phyloP scores from a whole-genome alignment of 2,888 invertebrate species.

The Aplocera efformata region DNA sequence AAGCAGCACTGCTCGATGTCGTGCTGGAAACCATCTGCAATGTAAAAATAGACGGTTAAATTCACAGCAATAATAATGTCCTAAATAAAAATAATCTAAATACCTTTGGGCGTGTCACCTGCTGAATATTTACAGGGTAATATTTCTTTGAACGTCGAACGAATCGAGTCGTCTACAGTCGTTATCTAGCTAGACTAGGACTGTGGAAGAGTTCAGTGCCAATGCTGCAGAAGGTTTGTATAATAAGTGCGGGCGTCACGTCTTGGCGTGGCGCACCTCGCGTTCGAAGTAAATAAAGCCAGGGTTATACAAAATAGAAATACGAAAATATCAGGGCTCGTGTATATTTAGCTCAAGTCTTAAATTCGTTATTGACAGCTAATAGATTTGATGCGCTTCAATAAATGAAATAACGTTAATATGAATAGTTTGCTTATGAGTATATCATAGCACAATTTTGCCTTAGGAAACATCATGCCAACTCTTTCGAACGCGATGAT shows the following conservation, averaged over 20 bases:
- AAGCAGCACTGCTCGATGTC: constrained; percentile 80
- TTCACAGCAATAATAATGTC: background rate
- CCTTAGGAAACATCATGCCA: no score
- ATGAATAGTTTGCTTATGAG: no score
- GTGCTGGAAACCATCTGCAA: constrained; percentile 79
- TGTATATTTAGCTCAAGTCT: constrained; percentile 44
- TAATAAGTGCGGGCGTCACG: constrained; percentile 66
- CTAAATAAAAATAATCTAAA: constrained; percentile 7
- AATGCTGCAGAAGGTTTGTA: constrained; percentile 68
- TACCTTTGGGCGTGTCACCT: constrained; percentile 22
- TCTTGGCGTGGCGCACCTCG: constrained; percentile 76
- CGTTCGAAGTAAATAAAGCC: constrained; percentile 64
- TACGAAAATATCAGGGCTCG: constrained; percentile 55
- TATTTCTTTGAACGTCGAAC: constrained; percentile 25
- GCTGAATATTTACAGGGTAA: constrained; percentile 10
- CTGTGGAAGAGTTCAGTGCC: constrained; percentile 73
- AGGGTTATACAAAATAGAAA: constrained; percentile 67
- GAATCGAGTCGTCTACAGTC: constrained; percentile 53
- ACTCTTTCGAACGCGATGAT: no score
- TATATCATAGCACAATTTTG: no score
- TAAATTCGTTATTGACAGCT: constrained; percentile 39
- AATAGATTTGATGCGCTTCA: constrained; percentile 17
- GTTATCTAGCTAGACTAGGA: constrained; percentile 73
- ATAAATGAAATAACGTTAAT: no score
- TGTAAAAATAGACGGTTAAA: constrained; percentile 20